phyloP scores from a whole-genome alignment of 2,888 invertebrate species.

The Myopa tessellatipennis region DNA sequence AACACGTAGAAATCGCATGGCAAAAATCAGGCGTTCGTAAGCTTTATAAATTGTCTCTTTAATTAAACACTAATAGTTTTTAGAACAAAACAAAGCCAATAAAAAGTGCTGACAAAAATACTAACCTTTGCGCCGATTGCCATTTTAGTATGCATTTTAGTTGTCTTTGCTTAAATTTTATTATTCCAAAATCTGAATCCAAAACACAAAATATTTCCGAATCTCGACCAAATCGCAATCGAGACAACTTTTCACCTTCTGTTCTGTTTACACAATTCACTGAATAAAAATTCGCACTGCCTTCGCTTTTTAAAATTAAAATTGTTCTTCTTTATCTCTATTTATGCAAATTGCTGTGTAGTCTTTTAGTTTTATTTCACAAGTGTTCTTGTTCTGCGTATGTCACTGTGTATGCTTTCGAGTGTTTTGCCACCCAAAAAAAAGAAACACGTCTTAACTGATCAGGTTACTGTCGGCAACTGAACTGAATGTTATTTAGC shows the following conservation, averaged over 20 bases:
- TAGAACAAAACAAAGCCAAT: no score
- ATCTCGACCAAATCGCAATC: no score
- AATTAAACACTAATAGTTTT: no score
- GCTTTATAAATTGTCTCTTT: no score
- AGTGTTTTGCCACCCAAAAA: neutral
- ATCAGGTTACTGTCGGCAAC: conserved; percentile 59
- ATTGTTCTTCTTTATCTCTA: conserved; percentile 26
- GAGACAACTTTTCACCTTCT: neutral
- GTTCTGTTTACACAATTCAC: neutral
- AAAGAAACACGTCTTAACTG: conserved; percentile 52
- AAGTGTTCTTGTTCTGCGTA: conserved; percentile 25
- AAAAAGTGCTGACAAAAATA: neutral
- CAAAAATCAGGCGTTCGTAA: no score
- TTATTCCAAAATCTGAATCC: neutral
- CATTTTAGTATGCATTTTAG: conserved; percentile 62
- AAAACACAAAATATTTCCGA: no score
- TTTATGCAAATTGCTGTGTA: conserved; percentile 22
- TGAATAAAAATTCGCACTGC: conserved; percentile 3
- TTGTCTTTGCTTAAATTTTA: neutral
- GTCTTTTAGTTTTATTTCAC: neutral
- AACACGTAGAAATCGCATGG: no score
- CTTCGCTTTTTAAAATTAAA: conserved; percentile 29
- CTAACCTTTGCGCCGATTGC: conserved; percentile 63
- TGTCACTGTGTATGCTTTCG: neutral
- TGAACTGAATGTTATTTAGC: conserved; percentile 53